Evolutionary conservation across 2,113 vertebrate species (phyloP), one percentile per base, ranked within the genome.

Genomic region (Scatophagus argus): DNA sequence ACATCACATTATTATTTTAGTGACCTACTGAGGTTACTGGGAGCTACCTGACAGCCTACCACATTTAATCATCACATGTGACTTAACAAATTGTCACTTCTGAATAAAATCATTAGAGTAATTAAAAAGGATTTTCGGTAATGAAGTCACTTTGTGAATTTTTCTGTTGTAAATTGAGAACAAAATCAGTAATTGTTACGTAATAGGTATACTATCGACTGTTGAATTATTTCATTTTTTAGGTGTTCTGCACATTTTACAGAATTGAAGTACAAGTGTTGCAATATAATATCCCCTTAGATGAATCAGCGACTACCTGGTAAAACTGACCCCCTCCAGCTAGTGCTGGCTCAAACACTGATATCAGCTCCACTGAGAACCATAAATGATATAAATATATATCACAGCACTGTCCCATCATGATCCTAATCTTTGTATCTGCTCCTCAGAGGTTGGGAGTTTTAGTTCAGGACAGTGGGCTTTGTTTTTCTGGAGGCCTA

Each of bases 401-500:
- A 25, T 46, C 39, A 34, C 41, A 52, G 46, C 52, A 46, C 41
- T 44, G 61, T 65, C 58, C 52, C 52, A 49, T 80, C 69, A 19
- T 52, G 49, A 77, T 71, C 44, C 25, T 17, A 32, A 41, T 74
- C 54, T 71, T 58, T 58, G 62, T 58, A 82, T 71, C 54, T 23
- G 49, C 70, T 52, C 25, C n/a, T 67, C 34, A 63, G 38, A 64
- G 70, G 44, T 46, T 47, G 14, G 39, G 55, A 43, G 58, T 34
- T 70, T 46, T 31, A 36, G 59, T 23, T 71, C 52, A 36, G 77
- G 65, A 12, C 77, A 64, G 56, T 56, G 47, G 64, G 29, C 44
- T 43, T 79, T 4, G 69, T 79, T 84, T 76, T 81, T 70, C 80
- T 71, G 55, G 46, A 86, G 85, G 79, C 65, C 71, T 61, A 11